A percentile compares a stretch with the other conserved stretches of the same genome.
Conservation (phyloP, 30 jellyfish, hydroid and myxozoan genomes). For the Nemopilema nomurai region DNA sequence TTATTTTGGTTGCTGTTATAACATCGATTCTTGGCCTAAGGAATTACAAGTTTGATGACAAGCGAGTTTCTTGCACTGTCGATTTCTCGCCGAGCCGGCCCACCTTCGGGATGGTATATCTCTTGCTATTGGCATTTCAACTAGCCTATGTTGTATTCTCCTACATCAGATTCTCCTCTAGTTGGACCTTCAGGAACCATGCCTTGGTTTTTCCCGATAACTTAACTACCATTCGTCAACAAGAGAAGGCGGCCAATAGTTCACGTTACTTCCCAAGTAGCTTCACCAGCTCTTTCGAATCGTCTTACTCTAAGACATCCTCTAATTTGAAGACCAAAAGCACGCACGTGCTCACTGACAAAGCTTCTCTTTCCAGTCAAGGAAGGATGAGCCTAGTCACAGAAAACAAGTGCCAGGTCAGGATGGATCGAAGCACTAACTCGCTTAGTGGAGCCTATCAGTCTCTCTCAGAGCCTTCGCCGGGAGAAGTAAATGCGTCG, state of each 20-base stretch:
- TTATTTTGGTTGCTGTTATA: slow-evolving; percentile 12
- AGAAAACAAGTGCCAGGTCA: not conserved
- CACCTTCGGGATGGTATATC: slow-evolving; percentile 5
- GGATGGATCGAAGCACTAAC: not conserved
- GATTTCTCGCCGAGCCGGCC: not conserved
- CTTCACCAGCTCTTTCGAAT: not conserved
- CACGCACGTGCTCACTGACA: not conserved
- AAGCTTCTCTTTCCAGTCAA: not conserved
- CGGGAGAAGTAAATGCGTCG: not conserved
- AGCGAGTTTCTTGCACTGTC: slow-evolving; percentile 16
- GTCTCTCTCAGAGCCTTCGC: not conserved
- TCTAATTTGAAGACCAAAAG: not conserved
- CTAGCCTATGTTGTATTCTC: not conserved
- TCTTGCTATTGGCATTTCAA: not conserved
- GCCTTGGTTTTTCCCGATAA: not conserved
- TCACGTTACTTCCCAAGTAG: not conserved
- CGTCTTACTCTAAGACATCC: not conserved
- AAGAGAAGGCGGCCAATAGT: not conserved
- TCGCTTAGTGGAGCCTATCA: not conserved
- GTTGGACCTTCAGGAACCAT: not conserved
- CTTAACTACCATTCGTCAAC: not conserved
- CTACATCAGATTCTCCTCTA: not conserved
- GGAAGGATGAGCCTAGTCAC: not conserved
- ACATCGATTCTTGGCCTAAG: slow-evolving; percentile 25
- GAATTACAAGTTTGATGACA: slow-evolving; percentile 7